These are phyloP conservation scores for Seriola rivoliana DNA, from an alignment of 2,113 vertebrate species.

Conservation along the genomic window DNA sequence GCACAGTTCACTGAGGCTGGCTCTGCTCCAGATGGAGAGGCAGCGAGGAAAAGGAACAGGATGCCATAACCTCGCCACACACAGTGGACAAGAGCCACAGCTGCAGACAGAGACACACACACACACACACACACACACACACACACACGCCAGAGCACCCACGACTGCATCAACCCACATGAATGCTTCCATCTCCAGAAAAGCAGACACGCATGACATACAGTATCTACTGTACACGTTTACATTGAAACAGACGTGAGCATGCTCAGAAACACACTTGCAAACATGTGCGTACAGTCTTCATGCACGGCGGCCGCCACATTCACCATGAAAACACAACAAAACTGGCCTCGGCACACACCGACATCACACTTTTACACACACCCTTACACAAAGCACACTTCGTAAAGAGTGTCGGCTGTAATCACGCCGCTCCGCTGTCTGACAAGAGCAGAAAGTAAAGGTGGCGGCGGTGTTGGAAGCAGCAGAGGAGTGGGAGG, in stretches of 20 bases:
- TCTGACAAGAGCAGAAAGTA: conserved; percentile 25
- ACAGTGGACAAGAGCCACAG: conserved; percentile 73
- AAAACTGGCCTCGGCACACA: background rate
- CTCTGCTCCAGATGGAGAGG: conserved; percentile 67
- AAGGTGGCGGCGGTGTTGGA: conserved; percentile 20
- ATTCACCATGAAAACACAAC: background rate
- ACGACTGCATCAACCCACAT: conserved; percentile 60
- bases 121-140: conserved; percentile 9
- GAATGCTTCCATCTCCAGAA: conserved; percentile 38
- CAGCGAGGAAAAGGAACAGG: conserved; percentile 77
- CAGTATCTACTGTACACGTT: background rate
- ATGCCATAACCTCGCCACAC: conserved; percentile 71
- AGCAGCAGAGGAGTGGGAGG: conserved; percentile 18
- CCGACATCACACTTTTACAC: background rate
- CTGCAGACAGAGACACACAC: conserved; percentile 58
- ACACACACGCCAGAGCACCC: conserved; percentile 49
- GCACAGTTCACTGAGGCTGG: conserved; percentile 70
- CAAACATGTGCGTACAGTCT: too few species aligned
- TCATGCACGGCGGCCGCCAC: background rate
- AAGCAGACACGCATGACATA: background rate
- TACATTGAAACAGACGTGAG: background rate
- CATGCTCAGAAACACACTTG: background rate
- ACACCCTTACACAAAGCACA: background rate
- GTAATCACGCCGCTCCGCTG: conserved; percentile 16
- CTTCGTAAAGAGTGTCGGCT: conserved; percentile 4